Conservation (phyloP, 2,113 vertebrate species). For the Machaerirhynchus nigripectus region DNA sequence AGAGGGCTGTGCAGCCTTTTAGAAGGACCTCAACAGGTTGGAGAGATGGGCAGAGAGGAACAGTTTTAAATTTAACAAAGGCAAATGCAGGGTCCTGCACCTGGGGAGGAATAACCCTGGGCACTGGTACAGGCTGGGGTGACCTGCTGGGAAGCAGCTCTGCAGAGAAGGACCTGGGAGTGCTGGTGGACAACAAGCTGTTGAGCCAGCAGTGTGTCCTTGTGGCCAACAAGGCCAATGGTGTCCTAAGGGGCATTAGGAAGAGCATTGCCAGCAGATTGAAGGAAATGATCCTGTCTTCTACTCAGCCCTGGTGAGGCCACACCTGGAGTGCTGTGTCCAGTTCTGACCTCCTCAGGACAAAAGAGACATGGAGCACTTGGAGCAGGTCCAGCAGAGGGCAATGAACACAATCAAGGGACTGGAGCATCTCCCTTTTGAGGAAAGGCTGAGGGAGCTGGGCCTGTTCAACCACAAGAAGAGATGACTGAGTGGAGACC, state of each 20-base stretch:
- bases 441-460: neutral
- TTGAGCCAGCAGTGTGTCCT: neutral
- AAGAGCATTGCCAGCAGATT: neutral
- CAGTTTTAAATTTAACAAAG: neutral
- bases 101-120: accelerated
- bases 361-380: too few species aligned
- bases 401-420: neutral
- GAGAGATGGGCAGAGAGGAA: neutral
- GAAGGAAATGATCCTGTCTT: neutral
- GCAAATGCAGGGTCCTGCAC: neutral
- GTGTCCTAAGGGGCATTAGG: neutral
- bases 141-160: neutral
- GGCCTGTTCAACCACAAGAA: neutral
- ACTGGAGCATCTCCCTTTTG: neutral
- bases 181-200: neutral
- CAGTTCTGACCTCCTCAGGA: neutral
- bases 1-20: neutral
- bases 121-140: neutral
- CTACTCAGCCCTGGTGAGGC: neutral
- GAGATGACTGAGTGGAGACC: neutral
- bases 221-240: neutral
- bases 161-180: neutral
- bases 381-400: neutral
- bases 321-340: neutral
- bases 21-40: neutral